Evolutionary conservation across 2,797 vertebrate genomes (phyloP).

Genomic region (Gymnothorax javanicus): DNA sequence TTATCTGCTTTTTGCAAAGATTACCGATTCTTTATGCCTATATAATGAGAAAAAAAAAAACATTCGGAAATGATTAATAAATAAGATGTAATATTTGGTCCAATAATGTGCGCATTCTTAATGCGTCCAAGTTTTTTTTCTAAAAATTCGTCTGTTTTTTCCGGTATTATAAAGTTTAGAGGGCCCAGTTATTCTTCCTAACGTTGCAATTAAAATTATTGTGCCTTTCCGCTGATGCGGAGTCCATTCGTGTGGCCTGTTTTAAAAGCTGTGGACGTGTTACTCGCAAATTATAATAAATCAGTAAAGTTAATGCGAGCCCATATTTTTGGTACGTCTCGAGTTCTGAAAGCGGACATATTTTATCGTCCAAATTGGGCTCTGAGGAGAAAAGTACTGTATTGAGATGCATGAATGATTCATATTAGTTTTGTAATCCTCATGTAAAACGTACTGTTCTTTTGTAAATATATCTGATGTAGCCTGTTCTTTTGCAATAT

Average conservation of each 20-base stretch:
- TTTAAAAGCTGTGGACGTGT: not conserved
- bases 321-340: not conserved
- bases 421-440: constrained; percentile 12
- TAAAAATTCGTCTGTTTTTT: not conserved
- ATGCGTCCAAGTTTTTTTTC: not conserved
- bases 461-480: constrained; percentile 26
- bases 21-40: not conserved
- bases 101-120: not conserved
- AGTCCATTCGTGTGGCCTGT: not conserved
- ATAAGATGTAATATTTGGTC: not conserved
- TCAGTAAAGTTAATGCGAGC: constrained; percentile 9
- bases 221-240: not conserved
- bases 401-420: constrained; percentile 9
- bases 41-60: not conserved
- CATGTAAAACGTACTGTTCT: constrained; percentile 18
- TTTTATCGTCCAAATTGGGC: constrained; percentile 7
- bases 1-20: constrained; percentile 55
- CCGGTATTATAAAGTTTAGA: not conserved
- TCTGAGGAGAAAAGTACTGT: constrained; percentile 22
- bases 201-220: not conserved
- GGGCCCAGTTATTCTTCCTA: not conserved
- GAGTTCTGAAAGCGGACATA: constrained; percentile 12
- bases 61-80: not conserved
- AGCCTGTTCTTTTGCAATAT: constrained; percentile 19
- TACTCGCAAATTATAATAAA: constrained; percentile 1